Evolutionary conservation across 53 echinoderm and acorn worm genomes (phyloP).

Genomic region (Holothuria leucospilota): DNA sequence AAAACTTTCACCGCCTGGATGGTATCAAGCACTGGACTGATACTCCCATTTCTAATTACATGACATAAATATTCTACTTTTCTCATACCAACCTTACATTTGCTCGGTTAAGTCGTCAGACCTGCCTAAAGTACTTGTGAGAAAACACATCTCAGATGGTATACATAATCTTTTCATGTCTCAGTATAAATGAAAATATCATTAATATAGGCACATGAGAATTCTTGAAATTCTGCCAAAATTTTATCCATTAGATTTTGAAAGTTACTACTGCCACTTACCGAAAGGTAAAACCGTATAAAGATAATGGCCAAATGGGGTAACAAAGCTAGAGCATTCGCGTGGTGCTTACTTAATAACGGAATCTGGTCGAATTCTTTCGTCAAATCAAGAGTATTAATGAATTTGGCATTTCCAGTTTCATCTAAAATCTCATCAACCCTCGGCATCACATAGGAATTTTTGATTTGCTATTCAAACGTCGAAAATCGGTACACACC

Average conservation of each 20-base stretch:
- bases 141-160: not conserved
- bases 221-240: constrained; percentile 3
- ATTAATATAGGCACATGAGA: constrained; percentile 21
- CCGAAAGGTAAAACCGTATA: constrained; percentile 46
- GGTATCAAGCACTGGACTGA: not conserved
- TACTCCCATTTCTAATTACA: not conserved
- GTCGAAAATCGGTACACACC: constrained; percentile 19
- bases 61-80: not conserved
- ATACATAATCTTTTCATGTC: not conserved
- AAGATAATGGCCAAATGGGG: constrained; percentile 39
- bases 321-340: constrained; percentile 33
- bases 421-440: constrained; percentile 46
- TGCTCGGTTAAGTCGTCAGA: not conserved
- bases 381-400: constrained; percentile 26
- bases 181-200: no score
- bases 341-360: not conserved
- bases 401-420: not conserved
- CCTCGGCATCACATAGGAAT: constrained; percentile 29
- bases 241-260: constrained; percentile 2
- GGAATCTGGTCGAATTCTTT: constrained; percentile 37
- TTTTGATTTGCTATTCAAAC: not conserved
- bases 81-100: no score
- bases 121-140: not conserved
- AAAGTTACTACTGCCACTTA: not conserved
- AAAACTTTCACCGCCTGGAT: not conserved